Conservation (phyloP, 2,113 vertebrate species). For the Ascaphus truei region DNA sequence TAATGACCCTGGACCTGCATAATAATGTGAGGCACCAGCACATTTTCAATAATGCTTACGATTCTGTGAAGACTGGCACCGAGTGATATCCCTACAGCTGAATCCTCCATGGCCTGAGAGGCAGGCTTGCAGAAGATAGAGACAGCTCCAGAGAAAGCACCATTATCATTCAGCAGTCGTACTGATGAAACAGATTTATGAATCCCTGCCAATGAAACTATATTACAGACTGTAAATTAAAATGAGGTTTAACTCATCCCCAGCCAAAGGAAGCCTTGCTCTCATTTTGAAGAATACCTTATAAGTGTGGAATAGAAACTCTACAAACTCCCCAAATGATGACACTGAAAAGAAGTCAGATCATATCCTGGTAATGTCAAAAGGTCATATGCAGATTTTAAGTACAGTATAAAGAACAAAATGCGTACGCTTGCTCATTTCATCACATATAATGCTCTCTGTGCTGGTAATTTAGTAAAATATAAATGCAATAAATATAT, state of each 20-base stretch:
- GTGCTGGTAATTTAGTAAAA: no score
- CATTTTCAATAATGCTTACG: conserved; percentile 51
- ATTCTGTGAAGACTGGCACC: conserved; percentile 44
- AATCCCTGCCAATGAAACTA: conserved; percentile 58
- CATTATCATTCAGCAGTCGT: conserved; percentile 51
- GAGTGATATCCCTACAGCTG: conserved; percentile 43
- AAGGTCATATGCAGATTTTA: neutral
- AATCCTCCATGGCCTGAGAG: conserved; percentile 49
- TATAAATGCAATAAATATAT: no score
- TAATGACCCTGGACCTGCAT: conserved; percentile 60
- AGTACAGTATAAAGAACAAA: no score
- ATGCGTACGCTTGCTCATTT: no score
- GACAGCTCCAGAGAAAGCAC: conserved; percentile 45
- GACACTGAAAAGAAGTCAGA: neutral
- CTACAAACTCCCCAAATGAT: conserved; percentile 8
- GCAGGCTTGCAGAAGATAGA: conserved; percentile 42
- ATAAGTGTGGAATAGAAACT: neutral
- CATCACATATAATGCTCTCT: no score
- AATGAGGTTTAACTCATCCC: conserved; percentile 49
- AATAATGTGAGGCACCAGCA: conserved; percentile 53
- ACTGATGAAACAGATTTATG: conserved; percentile 58
- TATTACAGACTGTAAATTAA: conserved; percentile 62
- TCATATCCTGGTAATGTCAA: neutral
- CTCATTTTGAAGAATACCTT: conserved; percentile 50
- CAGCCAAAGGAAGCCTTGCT: conserved; percentile 39